phyloP scores from a whole-genome alignment of 23 tunicate species.

The Phallusia fumigata region DNA sequence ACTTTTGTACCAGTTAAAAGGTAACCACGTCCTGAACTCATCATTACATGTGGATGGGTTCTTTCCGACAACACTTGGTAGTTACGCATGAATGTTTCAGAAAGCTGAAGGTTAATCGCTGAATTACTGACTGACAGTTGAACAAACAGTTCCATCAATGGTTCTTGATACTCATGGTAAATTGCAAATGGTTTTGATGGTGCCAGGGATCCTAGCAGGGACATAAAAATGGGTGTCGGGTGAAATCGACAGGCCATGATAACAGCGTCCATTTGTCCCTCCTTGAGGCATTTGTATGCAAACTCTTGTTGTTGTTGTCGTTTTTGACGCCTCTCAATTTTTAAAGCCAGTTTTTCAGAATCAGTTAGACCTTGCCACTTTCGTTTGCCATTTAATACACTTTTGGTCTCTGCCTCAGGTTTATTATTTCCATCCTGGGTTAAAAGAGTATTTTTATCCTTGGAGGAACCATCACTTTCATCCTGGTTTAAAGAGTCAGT shows the following conservation, averaged over 20 bases:
- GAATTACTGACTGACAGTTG: slow-evolving; percentile 41
- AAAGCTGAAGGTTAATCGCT: slow-evolving; percentile 72
- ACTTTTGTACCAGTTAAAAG: slow-evolving; percentile 87
- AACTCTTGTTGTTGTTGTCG: slow-evolving; percentile 47
- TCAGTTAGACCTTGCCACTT: slow-evolving; percentile 54
- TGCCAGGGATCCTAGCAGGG: slow-evolving; percentile 48
- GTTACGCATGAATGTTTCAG: slow-evolving; percentile 68
- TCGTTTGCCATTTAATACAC: background rate
- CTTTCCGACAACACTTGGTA: slow-evolving; percentile 91
- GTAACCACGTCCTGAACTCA: slow-evolving; percentile 78
- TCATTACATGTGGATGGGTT: slow-evolving; percentile 90
- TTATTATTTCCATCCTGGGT: background rate
- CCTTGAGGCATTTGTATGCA: slow-evolving; percentile 38
- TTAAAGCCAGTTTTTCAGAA: slow-evolving; percentile 50
- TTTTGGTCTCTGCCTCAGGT: background rate
- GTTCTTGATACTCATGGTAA: slow-evolving; percentile 84
- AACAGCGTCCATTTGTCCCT: slow-evolving; percentile 57
- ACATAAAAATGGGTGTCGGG: slow-evolving; percentile 78
- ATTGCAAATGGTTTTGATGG: slow-evolving; percentile 88
- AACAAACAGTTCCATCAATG: slow-evolving; percentile 92
- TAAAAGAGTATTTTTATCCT: background rate
- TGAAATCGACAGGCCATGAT: slow-evolving; percentile 77
- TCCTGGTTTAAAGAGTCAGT: background rate
- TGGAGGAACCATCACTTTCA: background rate
- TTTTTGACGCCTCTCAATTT: slow-evolving; percentile 57